Evolutionary conservation across 2,113 vertebrate species (phyloP), one percentile per base, ranked within the genome.

Genomic region (Vireo altiloquus): DNA sequence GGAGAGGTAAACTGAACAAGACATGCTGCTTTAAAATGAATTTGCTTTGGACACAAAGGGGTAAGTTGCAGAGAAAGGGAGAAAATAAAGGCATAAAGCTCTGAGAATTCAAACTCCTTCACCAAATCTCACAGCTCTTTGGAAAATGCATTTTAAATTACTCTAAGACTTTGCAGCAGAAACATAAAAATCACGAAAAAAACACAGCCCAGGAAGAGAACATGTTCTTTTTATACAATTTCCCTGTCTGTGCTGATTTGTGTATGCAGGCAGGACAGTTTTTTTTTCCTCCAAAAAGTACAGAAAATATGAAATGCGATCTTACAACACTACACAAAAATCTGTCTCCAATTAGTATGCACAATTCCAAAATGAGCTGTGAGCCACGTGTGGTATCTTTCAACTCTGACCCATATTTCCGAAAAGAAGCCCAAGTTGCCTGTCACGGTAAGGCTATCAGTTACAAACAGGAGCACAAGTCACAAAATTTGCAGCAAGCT

Each of bases 111-210:
- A 90, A 83, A 83, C 68, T 61, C 25, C 60, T 84, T 94, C 68
- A 91, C 61, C 39, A 91, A 94, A 78, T 87, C 71, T 94, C 90
- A 92, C 90, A 96, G 68, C 60, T 93, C 88, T 77, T 27, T 57
- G 22, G n/a, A 82, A 95, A 94, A 93, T 68, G 79, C 69, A 90
- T 95, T 96, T 95, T 69, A 94, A 96, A 95, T 90, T 6, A 87
- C 40, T 74, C 33, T 46, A 60, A 93, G 82, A 71, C 52, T 19
- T 50, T 91, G 72, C 49, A 90, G 37, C 60, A 95, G 72, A 81
- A 88, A 63, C 82, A 90, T 64, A 92, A 90, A 95, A 96, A 59
- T 28, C 76, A 90, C 3, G 47, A 91, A 72, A 91, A 72, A 92
- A 92, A 87, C 68, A 64, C 68, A 97, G 76, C 16, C 68, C 82